Evolutionary conservation across 2,113 vertebrate species (phyloP), one percentile per base, ranked within the genome.

Genomic region (Triplophysa rosa): DNA sequence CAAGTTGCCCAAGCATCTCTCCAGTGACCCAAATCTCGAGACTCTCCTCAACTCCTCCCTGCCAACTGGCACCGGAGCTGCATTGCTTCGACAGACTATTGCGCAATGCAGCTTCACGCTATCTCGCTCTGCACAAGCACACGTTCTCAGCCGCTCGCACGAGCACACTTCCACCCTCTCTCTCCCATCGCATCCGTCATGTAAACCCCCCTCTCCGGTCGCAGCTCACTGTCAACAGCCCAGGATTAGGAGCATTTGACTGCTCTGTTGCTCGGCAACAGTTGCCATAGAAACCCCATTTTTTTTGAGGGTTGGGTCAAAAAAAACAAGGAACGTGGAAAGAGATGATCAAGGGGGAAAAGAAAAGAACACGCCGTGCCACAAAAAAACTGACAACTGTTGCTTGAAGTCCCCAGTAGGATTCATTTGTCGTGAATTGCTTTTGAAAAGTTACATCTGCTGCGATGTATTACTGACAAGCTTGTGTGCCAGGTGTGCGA

Each of bases 221-320:
- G 92, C 90, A 91, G 89, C 91, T 92, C 90, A 91, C 90, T 92
- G 92, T 93, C 91, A 93, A 90, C 91, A 90, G 88, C 81, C 65
- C 84, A 85, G 90, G 91, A 93, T 93, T 93, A 92, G 90, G 88
- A 93, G 92, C 91, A 89, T 93, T 92, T 92, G 90, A 92, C 91
- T 90, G 86, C 87, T 87, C 88, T 91, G 93, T 93, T 94, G 88
- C 93, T 89, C 88, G 84, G 93, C 88, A 91, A 92, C 91, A 58
- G 92, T 91, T 88, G 80, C 90, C 87, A 83, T 63, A 83, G 90
- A 79, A 88, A 92, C 91, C 70, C 58, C 37, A n/a, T n/a, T 92
- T 90, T 92, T 92, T 90, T 90, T 86, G 88, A 90, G 83, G 88
- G 90, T 90, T 91, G 91, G 91, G 91, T 91, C 87, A 90, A 86